Percentiles rank a stretch among this genome's conserved stretches.
Conservation (phyloP, 2,888 invertebrate species). For the Muscina levida region DNA sequence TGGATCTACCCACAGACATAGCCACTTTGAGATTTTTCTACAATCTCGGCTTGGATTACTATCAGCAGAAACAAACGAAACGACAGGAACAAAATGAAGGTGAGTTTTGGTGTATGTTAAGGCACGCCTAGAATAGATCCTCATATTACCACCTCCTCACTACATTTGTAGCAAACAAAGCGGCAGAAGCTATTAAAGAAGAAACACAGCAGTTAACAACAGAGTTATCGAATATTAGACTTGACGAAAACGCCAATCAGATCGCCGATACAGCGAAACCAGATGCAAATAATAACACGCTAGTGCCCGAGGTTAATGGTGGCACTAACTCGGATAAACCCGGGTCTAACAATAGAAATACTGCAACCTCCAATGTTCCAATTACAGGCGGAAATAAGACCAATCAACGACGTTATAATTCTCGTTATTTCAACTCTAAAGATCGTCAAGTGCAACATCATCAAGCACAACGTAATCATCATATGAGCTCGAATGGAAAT, state of each 20-base stretch:
- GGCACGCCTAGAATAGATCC: background rate
- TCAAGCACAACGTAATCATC: conserved; percentile 30
- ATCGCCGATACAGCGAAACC: conserved; percentile 61
- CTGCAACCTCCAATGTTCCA: conserved; percentile 19
- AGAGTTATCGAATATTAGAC: conserved; percentile 60
- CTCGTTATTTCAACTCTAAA: conserved; percentile 72
- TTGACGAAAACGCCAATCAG: conserved; percentile 68
- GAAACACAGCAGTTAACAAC: conserved; percentile 56
- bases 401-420: conserved; percentile 69
- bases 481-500: conserved; percentile 35
- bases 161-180: conserved; percentile 22
- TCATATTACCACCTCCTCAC: background rate
- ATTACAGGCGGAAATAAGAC: conserved; percentile 38
- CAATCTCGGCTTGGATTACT: conserved; percentile 84
- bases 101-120: conserved; percentile 38
- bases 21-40: conserved; percentile 85
- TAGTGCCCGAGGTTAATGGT: conserved; percentile 20
- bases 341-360: conserved; percentile 4
- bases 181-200: conserved; percentile 54
- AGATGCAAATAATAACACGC: conserved; percentile 67
- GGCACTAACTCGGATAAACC: conserved; percentile 37
- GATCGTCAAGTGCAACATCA: conserved; percentile 67
- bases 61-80: conserved; percentile 56
- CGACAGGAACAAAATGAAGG: conserved; percentile 35
- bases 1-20: conserved; percentile 81